phyloP scores from a whole-genome alignment of 1,140 invertebrate species.

The Caenorhabditis remanei region DNA sequence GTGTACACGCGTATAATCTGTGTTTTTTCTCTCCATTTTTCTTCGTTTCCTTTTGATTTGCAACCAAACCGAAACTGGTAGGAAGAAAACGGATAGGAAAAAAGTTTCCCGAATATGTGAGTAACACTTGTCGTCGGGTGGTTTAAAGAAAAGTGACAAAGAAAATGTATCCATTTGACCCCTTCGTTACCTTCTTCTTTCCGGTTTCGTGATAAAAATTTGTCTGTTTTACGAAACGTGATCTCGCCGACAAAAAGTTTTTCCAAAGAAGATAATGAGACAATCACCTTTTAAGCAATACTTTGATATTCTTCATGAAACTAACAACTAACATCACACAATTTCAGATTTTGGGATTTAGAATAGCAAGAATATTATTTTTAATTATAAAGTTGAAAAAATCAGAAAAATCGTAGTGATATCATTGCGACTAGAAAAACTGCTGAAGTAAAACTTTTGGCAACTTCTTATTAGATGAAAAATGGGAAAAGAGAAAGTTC shows the following conservation, averaged over 20 bases:
- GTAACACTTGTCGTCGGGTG: slow-evolving; percentile 17
- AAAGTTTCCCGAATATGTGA: slow-evolving; percentile 47
- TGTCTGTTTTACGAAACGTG: neutral
- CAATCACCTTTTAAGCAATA: neutral
- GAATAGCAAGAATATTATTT: too few species aligned
- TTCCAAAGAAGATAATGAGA: neutral
- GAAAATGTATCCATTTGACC: neutral
- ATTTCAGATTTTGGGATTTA: too few species aligned
- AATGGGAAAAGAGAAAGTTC: slow-evolving; percentile 4
- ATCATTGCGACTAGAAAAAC: too few species aligned
- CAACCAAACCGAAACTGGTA: slow-evolving; percentile 44
- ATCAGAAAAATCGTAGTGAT: too few species aligned
- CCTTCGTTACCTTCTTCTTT: neutral
- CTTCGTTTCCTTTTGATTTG: neutral
- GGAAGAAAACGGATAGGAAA: slow-evolving; percentile 36
- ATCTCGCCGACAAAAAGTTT: neutral
- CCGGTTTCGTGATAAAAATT: slow-evolving; percentile 1
- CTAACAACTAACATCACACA: too few species aligned
- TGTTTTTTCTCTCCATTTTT: slow-evolving; percentile 16
- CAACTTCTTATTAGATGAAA: neutral
- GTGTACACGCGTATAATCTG: slow-evolving; percentile 43
- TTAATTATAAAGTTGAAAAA: too few species aligned
- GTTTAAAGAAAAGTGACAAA: neutral
- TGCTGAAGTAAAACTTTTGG: too few species aligned
- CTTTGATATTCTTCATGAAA: neutral